A percentile compares a stretch with the other conserved stretches of the same genome.
Conservation (phyloP, 2,113 vertebrate genomes). For the Murina feae region DNA sequence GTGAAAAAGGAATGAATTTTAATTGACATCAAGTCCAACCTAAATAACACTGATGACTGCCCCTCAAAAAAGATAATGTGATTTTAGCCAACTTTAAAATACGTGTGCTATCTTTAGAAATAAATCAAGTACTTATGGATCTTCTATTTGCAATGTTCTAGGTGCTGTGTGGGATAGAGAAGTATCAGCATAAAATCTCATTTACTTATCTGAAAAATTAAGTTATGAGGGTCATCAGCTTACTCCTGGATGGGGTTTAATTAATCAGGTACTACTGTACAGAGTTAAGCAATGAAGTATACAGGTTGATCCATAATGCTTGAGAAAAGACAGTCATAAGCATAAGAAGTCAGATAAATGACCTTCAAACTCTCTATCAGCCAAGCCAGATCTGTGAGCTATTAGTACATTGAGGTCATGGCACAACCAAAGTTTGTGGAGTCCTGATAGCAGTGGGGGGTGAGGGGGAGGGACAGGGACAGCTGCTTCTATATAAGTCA, state of each 20-base stretch:
- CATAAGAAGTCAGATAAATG: neutral
- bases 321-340: neutral
- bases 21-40: neutral
- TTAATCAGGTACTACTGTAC: neutral
- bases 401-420: neutral
- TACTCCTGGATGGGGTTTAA: neutral
- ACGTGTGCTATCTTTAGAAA: conserved; percentile 32
- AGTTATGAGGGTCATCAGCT: neutral
- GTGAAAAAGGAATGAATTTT: conserved; percentile 2
- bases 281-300: neutral
- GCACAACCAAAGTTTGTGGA: neutral
- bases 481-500: neutral
- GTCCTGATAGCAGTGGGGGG: neutral
- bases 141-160: neutral
- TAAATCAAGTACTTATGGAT: neutral
- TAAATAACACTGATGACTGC: neutral
- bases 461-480: too few species aligned
- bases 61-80: neutral
- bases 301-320: neutral
- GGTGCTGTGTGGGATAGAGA: neutral
- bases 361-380: neutral
- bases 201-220: neutral
- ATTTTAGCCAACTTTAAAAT: neutral
- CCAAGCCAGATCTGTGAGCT: neutral
- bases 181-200: neutral